Percentiles rank a stretch among this genome's conserved stretches.
phyloP scores from a whole-genome alignment of 2,113 vertebrate species.

The Labeo catla region DNA sequence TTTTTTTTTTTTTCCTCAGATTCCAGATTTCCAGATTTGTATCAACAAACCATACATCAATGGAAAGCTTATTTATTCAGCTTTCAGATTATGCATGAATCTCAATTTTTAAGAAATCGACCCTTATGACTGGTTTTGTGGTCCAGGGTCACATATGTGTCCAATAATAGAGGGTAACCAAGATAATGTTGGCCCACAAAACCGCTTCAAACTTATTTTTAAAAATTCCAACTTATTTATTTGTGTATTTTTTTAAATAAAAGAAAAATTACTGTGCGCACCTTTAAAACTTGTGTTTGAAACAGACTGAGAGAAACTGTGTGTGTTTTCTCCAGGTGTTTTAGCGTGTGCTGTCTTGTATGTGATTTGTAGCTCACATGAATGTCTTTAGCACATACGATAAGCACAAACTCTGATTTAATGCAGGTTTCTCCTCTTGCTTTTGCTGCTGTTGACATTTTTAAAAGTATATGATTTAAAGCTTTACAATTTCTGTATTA shows the following conservation, averaged over 20 bases:
- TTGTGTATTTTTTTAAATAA: neutral
- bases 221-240: neutral
- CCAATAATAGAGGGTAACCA: too few relatives aligned
- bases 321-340: slow-evolving; percentile 21
- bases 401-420: slow-evolving; percentile 70
- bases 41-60: too few relatives aligned
- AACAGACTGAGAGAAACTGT: neutral
- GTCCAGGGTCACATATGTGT: too few relatives aligned
- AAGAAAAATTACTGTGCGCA: neutral
- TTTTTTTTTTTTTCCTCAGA: too few relatives aligned
- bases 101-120: too few relatives aligned
- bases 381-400: slow-evolving; percentile 62
- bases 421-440: slow-evolving; percentile 59
- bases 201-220: too few relatives aligned
- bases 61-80: too few relatives aligned
- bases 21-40: too few relatives aligned
- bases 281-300: neutral
- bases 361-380: slow-evolving; percentile 59
- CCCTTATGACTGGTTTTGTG: too few relatives aligned
- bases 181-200: too few relatives aligned
- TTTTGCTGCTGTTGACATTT: slow-evolving; percentile 76
- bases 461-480: slow-evolving; percentile 74
- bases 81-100: too few relatives aligned
- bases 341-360: slow-evolving; percentile 51
- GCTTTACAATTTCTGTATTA: slow-evolving; percentile 68